phyloP scores from a whole-genome alignment of 2,888 invertebrate genomes.

The Heterodera filipjevi region DNA sequence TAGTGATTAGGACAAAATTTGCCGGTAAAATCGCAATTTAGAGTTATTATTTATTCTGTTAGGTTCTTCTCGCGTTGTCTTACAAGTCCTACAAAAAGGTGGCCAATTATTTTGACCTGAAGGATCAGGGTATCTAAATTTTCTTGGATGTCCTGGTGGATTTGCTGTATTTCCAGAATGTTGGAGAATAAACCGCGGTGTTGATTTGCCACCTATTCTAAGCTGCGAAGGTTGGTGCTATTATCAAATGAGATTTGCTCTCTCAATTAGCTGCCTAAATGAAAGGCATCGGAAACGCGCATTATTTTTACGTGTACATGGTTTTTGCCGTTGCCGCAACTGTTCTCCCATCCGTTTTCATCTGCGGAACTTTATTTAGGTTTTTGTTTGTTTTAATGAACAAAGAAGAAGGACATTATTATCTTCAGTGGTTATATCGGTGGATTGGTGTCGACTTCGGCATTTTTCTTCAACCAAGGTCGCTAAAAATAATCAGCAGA shows the following conservation, averaged over 20 bases:
- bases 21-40: neutral
- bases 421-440: constrained; percentile 72
- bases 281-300: constrained; percentile 75
- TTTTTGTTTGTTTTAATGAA: constrained; percentile 65
- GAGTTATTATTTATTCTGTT: neutral
- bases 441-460: constrained; percentile 74
- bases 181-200: constrained; percentile 73
- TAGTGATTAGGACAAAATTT: neutral
- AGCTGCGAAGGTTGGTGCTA: constrained; percentile 75
- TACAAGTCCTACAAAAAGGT: constrained; percentile 69
- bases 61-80: constrained; percentile 69
- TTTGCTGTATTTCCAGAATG: constrained; percentile 63
- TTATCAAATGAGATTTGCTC: constrained; percentile 3
- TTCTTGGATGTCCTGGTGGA: too few relatives aligned
- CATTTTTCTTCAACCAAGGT: constrained; percentile 80
- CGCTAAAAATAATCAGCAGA: neutral
- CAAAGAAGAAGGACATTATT: neutral
- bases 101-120: constrained; percentile 66
- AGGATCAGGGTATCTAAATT: constrained; percentile 62
- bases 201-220: constrained; percentile 72
- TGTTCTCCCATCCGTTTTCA: constrained; percentile 75
- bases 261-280: neutral
- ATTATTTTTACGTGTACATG: constrained; percentile 80
- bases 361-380: constrained; percentile 69
- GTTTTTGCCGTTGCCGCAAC: constrained; percentile 78